phyloP scores from a whole-genome alignment of 2,113 vertebrate species.

The Antigone vipio region DNA sequence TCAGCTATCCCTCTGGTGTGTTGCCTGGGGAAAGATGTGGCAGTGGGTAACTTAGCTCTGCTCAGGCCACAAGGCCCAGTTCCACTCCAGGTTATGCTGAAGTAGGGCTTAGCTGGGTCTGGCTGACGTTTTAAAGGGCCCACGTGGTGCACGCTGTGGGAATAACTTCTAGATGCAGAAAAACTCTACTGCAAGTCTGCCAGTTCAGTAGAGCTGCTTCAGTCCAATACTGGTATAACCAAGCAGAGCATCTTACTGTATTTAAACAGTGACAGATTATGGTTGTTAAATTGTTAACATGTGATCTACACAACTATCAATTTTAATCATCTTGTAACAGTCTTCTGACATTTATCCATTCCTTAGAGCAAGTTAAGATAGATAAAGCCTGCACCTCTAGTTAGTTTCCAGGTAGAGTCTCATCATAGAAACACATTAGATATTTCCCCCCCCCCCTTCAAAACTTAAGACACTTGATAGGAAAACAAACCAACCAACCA shows the following conservation, averaged over 20 bases:
- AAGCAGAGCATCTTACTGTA: neutral
- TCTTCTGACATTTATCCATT: neutral
- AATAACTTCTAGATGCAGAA: neutral
- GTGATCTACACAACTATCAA: neutral
- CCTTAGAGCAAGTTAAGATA: neutral
- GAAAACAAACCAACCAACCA: constrained; percentile 17
- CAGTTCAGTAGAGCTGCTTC: neutral
- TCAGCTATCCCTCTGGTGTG: neutral
- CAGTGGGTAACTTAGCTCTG: neutral
- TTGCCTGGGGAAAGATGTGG: neutral
- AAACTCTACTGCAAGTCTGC: neutral
- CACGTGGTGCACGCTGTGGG: neutral
- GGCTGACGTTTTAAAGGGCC: neutral
- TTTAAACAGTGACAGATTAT: constrained; percentile 8
- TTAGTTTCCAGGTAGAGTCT: constrained; percentile 1
- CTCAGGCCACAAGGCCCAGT: neutral
- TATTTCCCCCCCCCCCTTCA: neutral
- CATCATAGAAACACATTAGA: neutral
- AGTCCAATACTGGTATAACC: neutral
- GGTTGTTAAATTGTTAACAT: neutral
- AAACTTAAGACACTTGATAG: neutral
- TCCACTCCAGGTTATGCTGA: neutral
- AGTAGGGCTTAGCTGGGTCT: neutral
- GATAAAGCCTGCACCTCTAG: neutral
- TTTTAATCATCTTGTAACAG: constrained; percentile 2